Percentiles rank a stretch among this genome's conserved stretches.
Conservation (phyloP, 2,113 vertebrate species). For the Campylomormyrus numenius region DNA sequence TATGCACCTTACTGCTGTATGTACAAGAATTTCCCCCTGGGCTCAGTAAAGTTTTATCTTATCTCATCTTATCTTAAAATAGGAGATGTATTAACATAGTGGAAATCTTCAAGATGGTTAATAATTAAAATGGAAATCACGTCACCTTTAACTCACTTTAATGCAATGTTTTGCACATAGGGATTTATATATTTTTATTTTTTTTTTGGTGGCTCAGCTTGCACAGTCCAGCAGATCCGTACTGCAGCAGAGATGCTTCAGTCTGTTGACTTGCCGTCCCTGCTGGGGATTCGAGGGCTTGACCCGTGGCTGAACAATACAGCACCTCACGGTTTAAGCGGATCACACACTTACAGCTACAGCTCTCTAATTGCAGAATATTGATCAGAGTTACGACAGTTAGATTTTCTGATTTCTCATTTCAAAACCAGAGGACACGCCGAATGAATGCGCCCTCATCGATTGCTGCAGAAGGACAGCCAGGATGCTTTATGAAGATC, state of each 20-base stretch:
- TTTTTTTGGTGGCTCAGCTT: background rate
- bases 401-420: background rate
- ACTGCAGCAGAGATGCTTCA: background rate
- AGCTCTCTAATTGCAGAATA: background rate
- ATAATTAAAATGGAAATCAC: background rate
- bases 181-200: background rate
- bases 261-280: background rate
- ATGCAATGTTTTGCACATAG: background rate
- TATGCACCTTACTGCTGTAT: background rate
- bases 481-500: background rate
- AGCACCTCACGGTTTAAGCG: background rate
- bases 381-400: background rate
- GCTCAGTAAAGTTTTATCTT: background rate
- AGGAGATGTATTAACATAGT: background rate
- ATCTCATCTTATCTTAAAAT: background rate
- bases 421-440: background rate
- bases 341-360: background rate
- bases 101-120: background rate
- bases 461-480: background rate
- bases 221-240: background rate
- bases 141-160: background rate
- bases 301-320: background rate
- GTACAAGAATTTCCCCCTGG: background rate
- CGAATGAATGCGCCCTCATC: background rate
- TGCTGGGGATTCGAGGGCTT: background rate